phyloP scores from a whole-genome alignment of 2,888 invertebrate genomes.

The Vannuccia rotundouncinata region DNA sequence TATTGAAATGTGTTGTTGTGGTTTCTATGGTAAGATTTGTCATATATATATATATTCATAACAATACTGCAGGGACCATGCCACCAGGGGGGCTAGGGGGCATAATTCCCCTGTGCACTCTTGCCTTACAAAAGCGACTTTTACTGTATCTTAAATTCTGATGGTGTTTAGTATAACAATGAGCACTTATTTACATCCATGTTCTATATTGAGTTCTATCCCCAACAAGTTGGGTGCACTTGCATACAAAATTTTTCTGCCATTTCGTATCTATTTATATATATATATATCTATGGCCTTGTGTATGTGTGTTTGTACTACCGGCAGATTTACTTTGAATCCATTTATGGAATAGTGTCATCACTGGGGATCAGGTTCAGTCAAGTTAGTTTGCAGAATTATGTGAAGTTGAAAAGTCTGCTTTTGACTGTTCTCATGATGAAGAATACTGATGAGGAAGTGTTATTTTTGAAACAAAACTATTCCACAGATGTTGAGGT shows the following conservation, averaged over 20 bases:
- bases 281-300: too few relatives aligned
- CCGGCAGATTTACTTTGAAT: too few relatives aligned
- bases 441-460: constrained; percentile 21
- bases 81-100: not conserved
- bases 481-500: constrained; percentile 13
- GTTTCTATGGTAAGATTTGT: too few relatives aligned
- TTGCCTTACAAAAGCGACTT: not conserved
- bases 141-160: not conserved
- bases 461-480: constrained; percentile 15
- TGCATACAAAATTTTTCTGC: too few relatives aligned
- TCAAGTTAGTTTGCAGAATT: constrained; percentile 14
- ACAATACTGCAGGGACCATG: not conserved
- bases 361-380: constrained; percentile 17
- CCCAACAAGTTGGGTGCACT: too few relatives aligned
- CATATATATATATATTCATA: too few relatives aligned
- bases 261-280: too few relatives aligned
- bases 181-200: too few relatives aligned
- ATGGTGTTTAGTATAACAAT: not conserved
- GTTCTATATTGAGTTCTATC: too few relatives aligned
- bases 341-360: constrained; percentile 22
- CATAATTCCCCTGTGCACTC: not conserved
- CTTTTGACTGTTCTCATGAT: constrained; percentile 4
- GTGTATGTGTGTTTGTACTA: too few relatives aligned
- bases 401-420: not conserved
- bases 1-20: too few relatives aligned